A percentile compares a stretch with the other conserved stretches of the same genome.
Conservation (phyloP, 2,113 vertebrate species). For the Cephalopholis sonnerati region DNA sequence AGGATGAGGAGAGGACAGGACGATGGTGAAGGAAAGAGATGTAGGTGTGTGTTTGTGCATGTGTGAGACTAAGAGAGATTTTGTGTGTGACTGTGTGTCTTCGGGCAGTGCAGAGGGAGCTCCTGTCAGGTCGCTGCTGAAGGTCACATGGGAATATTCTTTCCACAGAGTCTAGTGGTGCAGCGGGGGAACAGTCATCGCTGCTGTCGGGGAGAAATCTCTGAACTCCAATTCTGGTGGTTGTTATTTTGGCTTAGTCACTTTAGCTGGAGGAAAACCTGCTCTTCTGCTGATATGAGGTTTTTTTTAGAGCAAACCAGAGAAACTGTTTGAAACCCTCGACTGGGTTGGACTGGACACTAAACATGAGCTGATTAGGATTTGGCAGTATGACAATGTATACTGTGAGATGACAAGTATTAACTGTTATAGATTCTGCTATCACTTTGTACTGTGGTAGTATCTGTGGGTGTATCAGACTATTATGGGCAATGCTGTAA, state of each 20-base stretch:
- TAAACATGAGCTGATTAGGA: neutral
- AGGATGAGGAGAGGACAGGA: conserved; percentile 18
- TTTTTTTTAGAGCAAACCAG: neutral
- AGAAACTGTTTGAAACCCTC: neutral
- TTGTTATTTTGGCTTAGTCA: neutral
- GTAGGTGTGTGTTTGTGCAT: conserved; percentile 26
- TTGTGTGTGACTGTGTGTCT: conserved; percentile 30
- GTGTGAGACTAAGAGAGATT: neutral
- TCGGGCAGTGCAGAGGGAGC: conserved; percentile 45
- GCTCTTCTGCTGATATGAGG: neutral
- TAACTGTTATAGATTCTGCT: neutral
- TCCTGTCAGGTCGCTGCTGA: conserved; percentile 56
- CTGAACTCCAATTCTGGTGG: neutral
- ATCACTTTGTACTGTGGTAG: neutral
- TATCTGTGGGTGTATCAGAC: neutral
- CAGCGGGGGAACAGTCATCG: conserved; percentile 34
- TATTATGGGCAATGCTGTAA: too few species aligned
- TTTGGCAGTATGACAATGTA: neutral
- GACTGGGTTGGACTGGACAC: too few species aligned
- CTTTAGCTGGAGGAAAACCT: conserved; percentile 2
- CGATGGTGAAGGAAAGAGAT: neutral
- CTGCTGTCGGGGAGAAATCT: conserved; percentile 27
- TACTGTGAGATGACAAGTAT: neutral
- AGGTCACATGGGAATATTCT: conserved; percentile 72
- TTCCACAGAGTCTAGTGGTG: conserved; percentile 43